Evolutionary conservation across 2,888 invertebrate species (phyloP).

Genomic region (Lymantria monacha): DNA sequence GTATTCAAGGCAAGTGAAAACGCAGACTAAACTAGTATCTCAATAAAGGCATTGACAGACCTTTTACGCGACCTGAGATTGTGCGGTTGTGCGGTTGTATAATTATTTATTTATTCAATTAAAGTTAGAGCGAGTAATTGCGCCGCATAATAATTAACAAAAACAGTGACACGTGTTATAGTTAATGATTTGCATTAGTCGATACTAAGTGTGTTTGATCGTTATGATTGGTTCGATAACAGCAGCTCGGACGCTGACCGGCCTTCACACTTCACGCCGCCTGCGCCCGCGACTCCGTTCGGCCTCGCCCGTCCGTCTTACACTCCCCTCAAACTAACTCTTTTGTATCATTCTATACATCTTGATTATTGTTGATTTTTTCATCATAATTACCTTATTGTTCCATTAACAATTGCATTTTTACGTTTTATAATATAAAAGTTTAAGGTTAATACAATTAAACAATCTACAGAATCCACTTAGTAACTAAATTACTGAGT

Average conservation of each 20-base stretch:
- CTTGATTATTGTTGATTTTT: constrained; percentile 6
- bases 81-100: constrained; percentile 22
- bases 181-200: constrained; percentile 53
- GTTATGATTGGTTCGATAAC: constrained; percentile 71
- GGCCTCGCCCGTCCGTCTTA: constrained; percentile 60
- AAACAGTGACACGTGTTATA: constrained; percentile 61
- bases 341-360: constrained; percentile 21
- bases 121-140: constrained; percentile 36
- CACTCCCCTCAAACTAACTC: constrained; percentile 41
- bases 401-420: constrained; percentile 8
- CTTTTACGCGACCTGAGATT: constrained; percentile 3
- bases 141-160: constrained; percentile 42
- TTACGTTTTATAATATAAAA: not conserved
- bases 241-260: constrained; percentile 76
- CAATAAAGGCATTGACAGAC: constrained; percentile 9
- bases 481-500: not conserved
- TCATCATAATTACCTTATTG: constrained; percentile 9
- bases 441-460: not conserved
- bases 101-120: constrained; percentile 29
- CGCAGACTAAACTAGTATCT: not conserved
- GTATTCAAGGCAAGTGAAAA: not conserved
- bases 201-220: constrained; percentile 51
- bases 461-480: not conserved
- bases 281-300: constrained; percentile 42
- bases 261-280: constrained; percentile 68